Base-by-base conservation (phyloP, 2,888 invertebrate species). In the Morinoia aosen region DNA sequence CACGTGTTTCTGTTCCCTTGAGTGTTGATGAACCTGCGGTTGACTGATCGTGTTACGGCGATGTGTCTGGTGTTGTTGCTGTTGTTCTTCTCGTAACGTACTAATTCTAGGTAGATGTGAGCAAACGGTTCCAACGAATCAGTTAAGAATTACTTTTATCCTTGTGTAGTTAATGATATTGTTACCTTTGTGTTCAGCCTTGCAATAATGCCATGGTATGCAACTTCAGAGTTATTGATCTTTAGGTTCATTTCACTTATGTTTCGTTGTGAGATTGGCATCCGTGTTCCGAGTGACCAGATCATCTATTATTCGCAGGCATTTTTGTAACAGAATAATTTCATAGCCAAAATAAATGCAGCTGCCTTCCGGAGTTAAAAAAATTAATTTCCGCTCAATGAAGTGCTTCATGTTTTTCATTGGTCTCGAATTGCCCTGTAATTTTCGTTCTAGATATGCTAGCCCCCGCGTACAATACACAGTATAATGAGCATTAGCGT, bases 81-180 rank as follows among this genome's bases (percentile, higher is more conserved):
- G 90, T 90, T 90, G 90, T 90, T 90, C 40, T 90, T 48, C 90
- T 90, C 8, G 90, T 90, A 48, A 90, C 39, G 40, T 11, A 90
- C 39, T 90, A 90, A 90, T 33, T 93, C 56, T 90, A 90, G 48
- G 10, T 93, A 57, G 48, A 48, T 33, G 93, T 93, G 93, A 93
- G 93, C 93, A 93, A 57, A 93, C 57, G 48, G 48, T 93, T 39
- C 57, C 56, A 93, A 93, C 93, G 93, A 93, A 93, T 93, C 93
- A 12, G 93, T 90, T 39, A 40, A 14, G 76, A 76, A 76, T 76
- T 76, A 76, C 12, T 39, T 33, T 5, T 90, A 90, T 16, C 16
- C 40, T 48, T 48, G 40, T 90, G 39, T 90, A 90, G 48, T 90
- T 90, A 40, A 90, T 90, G 48, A 40, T 10, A 8, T 90, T 90